These are phyloP conservation scores for Sarcophilus harrisii DNA, from an alignment of 2,797 vertebrate genomes.

Conservation along the genomic window DNA sequence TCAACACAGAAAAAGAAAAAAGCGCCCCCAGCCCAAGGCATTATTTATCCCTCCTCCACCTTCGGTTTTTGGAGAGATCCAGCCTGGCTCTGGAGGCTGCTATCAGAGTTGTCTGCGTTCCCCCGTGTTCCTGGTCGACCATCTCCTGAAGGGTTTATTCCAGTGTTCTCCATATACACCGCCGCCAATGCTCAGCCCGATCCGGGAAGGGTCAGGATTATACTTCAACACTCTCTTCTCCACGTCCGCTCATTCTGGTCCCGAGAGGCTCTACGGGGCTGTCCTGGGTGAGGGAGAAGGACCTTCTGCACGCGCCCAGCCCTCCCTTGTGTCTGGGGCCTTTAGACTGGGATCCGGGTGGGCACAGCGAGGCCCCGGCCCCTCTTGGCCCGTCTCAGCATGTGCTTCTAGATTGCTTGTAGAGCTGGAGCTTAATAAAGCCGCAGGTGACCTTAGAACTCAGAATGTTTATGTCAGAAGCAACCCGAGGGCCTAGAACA, in stretches of 20 bases:
- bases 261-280: constrained; percentile 65
- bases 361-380: no score
- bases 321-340: background rate
- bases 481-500: background rate
- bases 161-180: constrained; percentile 85
- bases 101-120: constrained; percentile 86
- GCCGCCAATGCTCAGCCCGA: constrained; percentile 87
- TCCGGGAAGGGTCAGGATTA: constrained; percentile 85
- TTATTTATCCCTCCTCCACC: constrained; percentile 70
- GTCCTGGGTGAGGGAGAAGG: constrained; percentile 76
- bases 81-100: constrained; percentile 31
- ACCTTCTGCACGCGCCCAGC: background rate
- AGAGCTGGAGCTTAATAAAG: background rate
- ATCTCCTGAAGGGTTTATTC: constrained; percentile 80
- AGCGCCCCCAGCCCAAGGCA: constrained; percentile 70
- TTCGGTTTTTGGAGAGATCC: background rate
- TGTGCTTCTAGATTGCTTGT: background rate
- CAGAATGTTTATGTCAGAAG: background rate
- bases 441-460: background rate
- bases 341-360: background rate
- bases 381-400: background rate
- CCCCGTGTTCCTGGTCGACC: constrained; percentile 82
- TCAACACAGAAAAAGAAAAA: constrained; percentile 76
- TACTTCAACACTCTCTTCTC: constrained; percentile 85
- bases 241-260: constrained; percentile 29